Percentiles rank a stretch among this genome's conserved stretches.
Evolutionary conservation across 2,797 vertebrate species (phyloP).

Genomic region (Chelidonichthys spinosus): DNA sequence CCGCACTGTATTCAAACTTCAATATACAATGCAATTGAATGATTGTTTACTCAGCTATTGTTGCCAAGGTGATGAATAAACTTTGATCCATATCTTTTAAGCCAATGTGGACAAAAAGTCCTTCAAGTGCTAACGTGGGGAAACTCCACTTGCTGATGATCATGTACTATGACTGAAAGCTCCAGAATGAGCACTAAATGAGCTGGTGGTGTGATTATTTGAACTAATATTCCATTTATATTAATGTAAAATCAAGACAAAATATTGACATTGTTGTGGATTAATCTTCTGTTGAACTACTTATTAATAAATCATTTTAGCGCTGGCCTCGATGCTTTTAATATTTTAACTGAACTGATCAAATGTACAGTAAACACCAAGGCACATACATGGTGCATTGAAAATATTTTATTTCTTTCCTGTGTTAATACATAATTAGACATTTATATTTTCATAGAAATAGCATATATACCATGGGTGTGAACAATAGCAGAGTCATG

Average conservation of each 20-base stretch:
- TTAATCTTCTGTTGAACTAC: neutral
- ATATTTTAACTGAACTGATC: neutral
- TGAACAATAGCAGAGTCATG: conserved; percentile 84
- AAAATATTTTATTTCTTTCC: conserved; percentile 87
- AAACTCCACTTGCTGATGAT: neutral
- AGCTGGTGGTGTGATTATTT: neutral
- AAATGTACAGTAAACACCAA: conserved; percentile 10
- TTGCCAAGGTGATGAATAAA: neutral
- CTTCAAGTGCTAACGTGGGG: too few relatives aligned
- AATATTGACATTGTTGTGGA: too few relatives aligned
- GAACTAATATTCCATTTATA: neutral
- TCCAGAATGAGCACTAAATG: neutral
- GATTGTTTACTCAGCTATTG: neutral
- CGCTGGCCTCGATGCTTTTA: neutral
- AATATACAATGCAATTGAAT: too few relatives aligned
- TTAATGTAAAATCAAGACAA: neutral
- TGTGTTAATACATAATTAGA: conserved; percentile 85
- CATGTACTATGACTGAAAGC: neutral
- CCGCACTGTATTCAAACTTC: neutral
- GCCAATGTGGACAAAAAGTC: neutral
- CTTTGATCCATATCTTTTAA: neutral
- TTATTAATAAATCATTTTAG: neutral
- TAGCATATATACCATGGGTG: conserved; percentile 76
- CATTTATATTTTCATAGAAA: conserved; percentile 86
- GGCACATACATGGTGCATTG: conserved; percentile 64